Base-by-base conservation (phyloP, 2,888 invertebrate species). In the Lydus trimaculatus region DNA sequence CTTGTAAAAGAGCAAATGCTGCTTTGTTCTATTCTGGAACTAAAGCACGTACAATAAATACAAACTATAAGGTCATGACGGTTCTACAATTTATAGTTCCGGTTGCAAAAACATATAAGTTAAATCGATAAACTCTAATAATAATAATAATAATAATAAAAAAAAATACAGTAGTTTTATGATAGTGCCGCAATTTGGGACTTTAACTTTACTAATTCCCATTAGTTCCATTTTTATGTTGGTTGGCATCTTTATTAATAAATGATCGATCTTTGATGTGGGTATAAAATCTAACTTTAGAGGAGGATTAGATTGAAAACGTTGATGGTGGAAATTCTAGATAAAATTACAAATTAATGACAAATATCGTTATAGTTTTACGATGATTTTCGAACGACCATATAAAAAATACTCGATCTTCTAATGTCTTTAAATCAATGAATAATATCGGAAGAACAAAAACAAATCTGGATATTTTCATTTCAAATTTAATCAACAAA, bases 401-500 rank as follows among this genome's bases (percentile, higher is more conserved):
- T n/a, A 17, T 3, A 28, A 28, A 28, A 28, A 28, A 28, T 28
- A 28, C 28, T 28, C 28, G 2, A n/a, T 43, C 17, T 43, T 43
- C n/a, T 6, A 43, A n/a, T 43, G 6, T 5, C 8, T 43, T 43
- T 17, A 17, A 43, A 43, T 43, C 43, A n/a, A 43, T 43, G 17
- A n/a, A 43, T 8, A 17, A 43, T 2, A 43, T 13, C 4, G n/a
- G 11, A 17, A 13, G 1, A 43, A 43, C 15, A n/a, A n/a, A n/a
- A 43, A 17, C 43, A 52, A 23, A 52, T 52, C 48, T 23, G 48
- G 48, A 52, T 11, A 52, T 23, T 52, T 52, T 52, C 48, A 52
- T 23, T 9, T 52, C 20, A 11, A 20, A 52, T 52, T 52, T 20
- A 52, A 52, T 52, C 48, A 52, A 52, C 48, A 52, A 52, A 52